Evolutionary conservation across 92 coral and sea anemone species (phyloP), one percentile per base, ranked within the genome.

Genomic region (Phymanthus crucifer): DNA sequence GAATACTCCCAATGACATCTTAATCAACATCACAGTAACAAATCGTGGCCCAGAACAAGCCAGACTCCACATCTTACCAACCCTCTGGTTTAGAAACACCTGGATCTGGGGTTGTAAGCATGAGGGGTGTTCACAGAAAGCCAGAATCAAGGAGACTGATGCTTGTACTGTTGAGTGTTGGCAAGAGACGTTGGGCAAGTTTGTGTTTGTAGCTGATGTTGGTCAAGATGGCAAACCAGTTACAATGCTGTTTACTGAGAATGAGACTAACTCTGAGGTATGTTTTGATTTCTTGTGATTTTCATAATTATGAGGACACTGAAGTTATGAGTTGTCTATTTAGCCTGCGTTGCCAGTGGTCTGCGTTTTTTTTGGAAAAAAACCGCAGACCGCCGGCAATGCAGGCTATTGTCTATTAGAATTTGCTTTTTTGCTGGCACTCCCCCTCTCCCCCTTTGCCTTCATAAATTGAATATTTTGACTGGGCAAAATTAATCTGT

Each of bases 101-200:
- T 96, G 99, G 99, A 89, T 96, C 45, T 96, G 99, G 99, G 99
- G 99, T 13, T 96, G 99, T 67, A 93, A 90, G 43, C 98, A 96
- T 70, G 99, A 96, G 77, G 99, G 99, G 1, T 96, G 99, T 58
- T 91, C 98, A 31, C 79, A 56, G 73, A 96, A 96, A 58, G 96
- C 98, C 12, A 87, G 66, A 84, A 93, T 96, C 29, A 76, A 66
- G 56, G 89, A 93, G 79, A 93, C 74, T 1, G 84, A 74, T 6
- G 70, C 83, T 1, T 86, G 83, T n/a, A 85, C 88, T 40, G 98
- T 89, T 52, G 90, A 83, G 38, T 93, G 98, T 70, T 85, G 76
- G 66, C 99, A 96, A 78, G 96, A 96, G 52, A 88, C 99, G 11
- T 76, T 96, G 64, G 95, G 87, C 40, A 92, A 91, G 48, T 96